phyloP scores from a whole-genome alignment of 23 tunicate genomes.

The Styela clava region DNA sequence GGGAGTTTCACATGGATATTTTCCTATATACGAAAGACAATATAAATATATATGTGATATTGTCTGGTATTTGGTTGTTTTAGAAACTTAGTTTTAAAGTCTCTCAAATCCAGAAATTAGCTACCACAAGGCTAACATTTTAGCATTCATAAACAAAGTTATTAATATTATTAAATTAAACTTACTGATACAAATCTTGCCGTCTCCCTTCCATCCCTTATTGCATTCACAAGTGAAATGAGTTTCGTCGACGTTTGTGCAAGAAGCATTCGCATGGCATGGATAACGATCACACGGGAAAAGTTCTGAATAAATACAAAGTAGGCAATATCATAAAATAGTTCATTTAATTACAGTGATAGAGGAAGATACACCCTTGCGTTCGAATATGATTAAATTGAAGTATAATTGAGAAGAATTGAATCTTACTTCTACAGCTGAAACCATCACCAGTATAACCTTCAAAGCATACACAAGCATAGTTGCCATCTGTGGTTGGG shows the following conservation, averaged over 20 bases:
- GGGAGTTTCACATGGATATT: neutral
- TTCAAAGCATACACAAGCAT: neutral
- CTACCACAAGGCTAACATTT: too few species aligned
- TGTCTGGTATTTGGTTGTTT: too few species aligned
- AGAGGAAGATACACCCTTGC: too few species aligned
- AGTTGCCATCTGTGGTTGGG: neutral
- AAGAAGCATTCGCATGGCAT: neutral
- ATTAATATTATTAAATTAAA: too few species aligned
- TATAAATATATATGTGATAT: too few species aligned
- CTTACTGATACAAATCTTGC: neutral
- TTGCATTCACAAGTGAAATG: neutral
- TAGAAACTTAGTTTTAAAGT: too few species aligned
- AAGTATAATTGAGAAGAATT: too few species aligned
- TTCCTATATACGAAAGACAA: neutral
- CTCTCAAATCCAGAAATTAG: too few species aligned
- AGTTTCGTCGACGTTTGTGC: neutral
- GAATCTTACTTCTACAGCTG: neutral
- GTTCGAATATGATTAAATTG: too few species aligned
- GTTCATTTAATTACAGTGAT: too few species aligned
- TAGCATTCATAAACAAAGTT: too few species aligned
- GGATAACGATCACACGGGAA: neutral
- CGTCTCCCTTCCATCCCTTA: neutral
- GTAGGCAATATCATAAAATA: too few species aligned
- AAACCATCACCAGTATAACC: neutral
- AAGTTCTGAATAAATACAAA: neutral